Conservation (phyloP, 2,888 invertebrate species). For the Crossocerus cetratus region DNA sequence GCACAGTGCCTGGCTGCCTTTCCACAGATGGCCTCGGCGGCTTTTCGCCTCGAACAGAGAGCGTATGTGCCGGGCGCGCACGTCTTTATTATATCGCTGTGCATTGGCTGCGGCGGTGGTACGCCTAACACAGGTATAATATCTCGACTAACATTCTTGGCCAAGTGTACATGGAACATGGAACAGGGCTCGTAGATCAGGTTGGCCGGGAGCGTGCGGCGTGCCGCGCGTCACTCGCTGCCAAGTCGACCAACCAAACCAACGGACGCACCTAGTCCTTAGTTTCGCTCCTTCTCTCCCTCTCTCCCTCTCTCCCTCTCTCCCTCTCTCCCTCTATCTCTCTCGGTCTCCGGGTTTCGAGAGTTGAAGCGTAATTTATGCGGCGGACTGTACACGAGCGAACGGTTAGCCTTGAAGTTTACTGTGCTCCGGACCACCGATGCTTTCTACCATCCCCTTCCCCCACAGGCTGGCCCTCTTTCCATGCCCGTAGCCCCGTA, state of each 20-base stretch:
- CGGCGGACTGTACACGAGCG: constrained; percentile 66
- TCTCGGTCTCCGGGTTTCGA: constrained; percentile 15
- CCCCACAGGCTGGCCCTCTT: constrained; percentile 6
- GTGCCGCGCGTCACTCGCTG: background rate
- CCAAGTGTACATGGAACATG: background rate
- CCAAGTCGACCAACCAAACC: too few relatives aligned
- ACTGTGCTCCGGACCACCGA: constrained; percentile 51
- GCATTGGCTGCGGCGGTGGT: background rate
- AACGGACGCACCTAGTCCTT: background rate
- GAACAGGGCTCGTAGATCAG: constrained; percentile 8
- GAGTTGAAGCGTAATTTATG: constrained; percentile 51
- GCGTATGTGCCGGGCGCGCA: background rate
- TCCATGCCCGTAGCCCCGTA: constrained; percentile 21
- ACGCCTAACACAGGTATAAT: constrained; percentile 32
- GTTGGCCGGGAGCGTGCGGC: background rate
- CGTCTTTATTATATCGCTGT: constrained; percentile 2
- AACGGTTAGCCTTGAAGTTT: constrained; percentile 72
- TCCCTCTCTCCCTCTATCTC: constrained; percentile 1
- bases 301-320: background rate
- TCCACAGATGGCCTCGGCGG: background rate
- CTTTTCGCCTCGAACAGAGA: background rate
- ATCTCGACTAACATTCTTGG: constrained; percentile 22
- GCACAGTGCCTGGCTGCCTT: background rate
- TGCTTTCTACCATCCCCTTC: constrained; percentile 57
- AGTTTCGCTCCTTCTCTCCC: background rate